Conservation (phyloP, 2,113 vertebrate species). For the Blennius ocellaris region DNA sequence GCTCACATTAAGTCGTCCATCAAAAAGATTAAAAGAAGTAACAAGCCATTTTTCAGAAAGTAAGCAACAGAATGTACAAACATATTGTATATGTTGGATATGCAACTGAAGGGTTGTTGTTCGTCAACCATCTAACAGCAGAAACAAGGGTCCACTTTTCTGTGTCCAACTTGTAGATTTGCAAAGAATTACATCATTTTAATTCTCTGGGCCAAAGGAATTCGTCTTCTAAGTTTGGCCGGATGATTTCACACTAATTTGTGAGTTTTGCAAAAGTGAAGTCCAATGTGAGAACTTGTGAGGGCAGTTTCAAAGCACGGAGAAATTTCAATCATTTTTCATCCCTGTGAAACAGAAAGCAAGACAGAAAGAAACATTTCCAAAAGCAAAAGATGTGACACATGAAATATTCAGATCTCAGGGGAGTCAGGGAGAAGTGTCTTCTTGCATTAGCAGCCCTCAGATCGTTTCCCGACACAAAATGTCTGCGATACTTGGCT, state of each 20-base stretch:
- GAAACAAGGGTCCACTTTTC: neutral
- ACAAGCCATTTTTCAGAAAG: no score
- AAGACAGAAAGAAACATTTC: constrained; percentile 17
- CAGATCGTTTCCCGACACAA: constrained; percentile 40
- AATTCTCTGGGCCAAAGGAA: neutral
- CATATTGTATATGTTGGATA: no score
- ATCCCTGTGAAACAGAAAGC: constrained; percentile 10
- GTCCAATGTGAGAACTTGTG: constrained; percentile 10
- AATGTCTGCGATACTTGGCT: constrained; percentile 26
- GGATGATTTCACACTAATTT: constrained; percentile 33
- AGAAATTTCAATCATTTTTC: constrained; percentile 6
- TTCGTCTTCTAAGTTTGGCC: constrained; percentile 17
- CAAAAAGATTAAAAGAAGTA: no score
- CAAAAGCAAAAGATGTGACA: constrained; percentile 41
- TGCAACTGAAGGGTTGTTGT: neutral
- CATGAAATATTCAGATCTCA: constrained; percentile 58
- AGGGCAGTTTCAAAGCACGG: constrained; percentile 31
- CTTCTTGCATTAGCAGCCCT: constrained; percentile 33
- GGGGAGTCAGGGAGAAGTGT: constrained; percentile 22
- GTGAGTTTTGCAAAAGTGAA: constrained; percentile 12
- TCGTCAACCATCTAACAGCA: neutral
- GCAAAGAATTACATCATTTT: neutral
- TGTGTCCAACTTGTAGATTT: neutral
- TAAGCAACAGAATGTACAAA: no score
- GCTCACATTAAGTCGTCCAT: no score